Conservation (phyloP, 2,797 vertebrate species). For the Meriones psammophilus region DNA sequence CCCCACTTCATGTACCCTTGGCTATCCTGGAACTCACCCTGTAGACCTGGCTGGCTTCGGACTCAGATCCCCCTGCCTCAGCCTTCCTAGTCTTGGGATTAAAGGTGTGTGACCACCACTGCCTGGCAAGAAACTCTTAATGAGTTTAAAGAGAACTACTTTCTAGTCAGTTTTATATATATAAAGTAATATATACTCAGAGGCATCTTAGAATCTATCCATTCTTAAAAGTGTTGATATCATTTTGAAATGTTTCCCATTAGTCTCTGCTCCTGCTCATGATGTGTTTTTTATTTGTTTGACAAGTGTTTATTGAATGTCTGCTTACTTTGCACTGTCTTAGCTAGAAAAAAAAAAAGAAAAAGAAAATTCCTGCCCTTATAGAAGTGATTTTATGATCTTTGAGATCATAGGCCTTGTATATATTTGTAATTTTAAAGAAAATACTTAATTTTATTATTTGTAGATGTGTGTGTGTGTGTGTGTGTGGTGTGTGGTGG, state of each 20-base stretch:
- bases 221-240: constrained; percentile 14
- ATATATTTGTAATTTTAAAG: neutral
- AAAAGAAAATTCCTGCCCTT: neutral
- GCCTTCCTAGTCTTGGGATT: no score
- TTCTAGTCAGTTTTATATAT: constrained; percentile 28
- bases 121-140: neutral
- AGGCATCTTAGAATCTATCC: constrained; percentile 15
- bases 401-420: neutral
- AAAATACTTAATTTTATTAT: neutral
- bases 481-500: no score
- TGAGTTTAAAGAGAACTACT: constrained; percentile 54
- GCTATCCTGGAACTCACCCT: no score
- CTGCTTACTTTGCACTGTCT: neutral
- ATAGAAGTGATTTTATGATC: neutral
- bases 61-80: no score
- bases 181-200: constrained; percentile 23
- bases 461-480: no score
- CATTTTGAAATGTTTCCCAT: constrained; percentile 51
- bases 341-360: constrained; percentile 26
- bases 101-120: no score
- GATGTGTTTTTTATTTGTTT: constrained; percentile 60
- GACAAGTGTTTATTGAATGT: constrained; percentile 16
- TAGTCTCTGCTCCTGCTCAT: neutral
- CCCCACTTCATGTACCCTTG: neutral
- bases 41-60: no score